A percentile compares a stretch with the other conserved stretches of the same genome.
These are phyloP conservation scores for Anas platyrhynchos DNA, from an alignment of 2,113 vertebrate species.

Conservation along the genomic window DNA sequence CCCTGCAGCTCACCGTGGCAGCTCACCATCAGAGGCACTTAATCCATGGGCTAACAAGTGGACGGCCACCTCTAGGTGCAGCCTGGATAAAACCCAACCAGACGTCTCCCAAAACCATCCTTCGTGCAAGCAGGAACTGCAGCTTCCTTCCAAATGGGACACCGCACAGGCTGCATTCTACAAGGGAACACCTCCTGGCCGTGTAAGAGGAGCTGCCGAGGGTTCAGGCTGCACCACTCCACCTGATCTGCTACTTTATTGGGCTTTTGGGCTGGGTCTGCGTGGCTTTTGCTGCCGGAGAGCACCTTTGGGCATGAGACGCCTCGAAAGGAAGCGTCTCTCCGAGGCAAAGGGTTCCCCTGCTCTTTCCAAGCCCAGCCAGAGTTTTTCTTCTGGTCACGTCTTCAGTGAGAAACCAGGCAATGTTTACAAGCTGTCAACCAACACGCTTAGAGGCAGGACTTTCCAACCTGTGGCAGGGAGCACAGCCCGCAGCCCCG, in stretches of 20 bases:
- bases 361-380: neutral
- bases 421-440: neutral
- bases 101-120: neutral
- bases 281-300: neutral
- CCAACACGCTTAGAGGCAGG: too few relatives aligned
- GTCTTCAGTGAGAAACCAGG: neutral
- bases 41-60: neutral
- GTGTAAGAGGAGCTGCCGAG: neutral
- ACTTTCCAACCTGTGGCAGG: neutral
- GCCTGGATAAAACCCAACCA: neutral
- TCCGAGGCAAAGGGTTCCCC: neutral
- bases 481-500: accelerated
- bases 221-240: neutral
- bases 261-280: neutral
- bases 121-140: neutral
- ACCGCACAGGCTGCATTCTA: neutral
- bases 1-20: too few relatives aligned
- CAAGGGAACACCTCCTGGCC: neutral
- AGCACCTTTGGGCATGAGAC: neutral
- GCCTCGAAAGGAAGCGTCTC: neutral
- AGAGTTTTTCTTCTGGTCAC: neutral
- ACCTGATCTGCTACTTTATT: neutral
- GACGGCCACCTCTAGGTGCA: neutral
- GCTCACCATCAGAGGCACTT: neutral
- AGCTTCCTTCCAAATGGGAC: neutral